Percentiles rank a stretch among this genome's conserved stretches.
Evolutionary conservation across 2,113 vertebrate species (phyloP).

Genomic region (Engraulis encrasicolus): DNA sequence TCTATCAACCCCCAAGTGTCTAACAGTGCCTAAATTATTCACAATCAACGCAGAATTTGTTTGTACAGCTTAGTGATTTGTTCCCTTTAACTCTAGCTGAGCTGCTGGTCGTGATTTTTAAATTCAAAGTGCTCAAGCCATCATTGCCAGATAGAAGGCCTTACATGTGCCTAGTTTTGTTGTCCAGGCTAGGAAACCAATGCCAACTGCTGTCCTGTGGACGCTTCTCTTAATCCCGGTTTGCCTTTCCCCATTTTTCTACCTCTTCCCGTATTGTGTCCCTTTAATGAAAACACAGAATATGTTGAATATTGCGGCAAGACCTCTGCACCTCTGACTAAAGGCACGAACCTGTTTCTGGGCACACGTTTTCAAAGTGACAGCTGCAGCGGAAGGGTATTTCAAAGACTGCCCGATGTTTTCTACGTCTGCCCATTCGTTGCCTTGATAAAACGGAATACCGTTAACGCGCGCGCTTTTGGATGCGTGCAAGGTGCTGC

Average conservation of each 20-base stretch:
- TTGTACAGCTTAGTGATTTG: background rate
- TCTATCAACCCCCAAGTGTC: background rate
- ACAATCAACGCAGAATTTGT: background rate
- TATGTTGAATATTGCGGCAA: background rate
- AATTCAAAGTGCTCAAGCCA: background rate
- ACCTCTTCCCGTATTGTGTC: background rate
- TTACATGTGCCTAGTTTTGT: background rate
- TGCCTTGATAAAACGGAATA: constrained; percentile 50
- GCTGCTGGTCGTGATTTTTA: background rate
- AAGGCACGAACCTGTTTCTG: background rate
- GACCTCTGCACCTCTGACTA: background rate
- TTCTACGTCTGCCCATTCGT: constrained; percentile 8
- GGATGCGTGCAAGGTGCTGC: constrained; percentile 57
- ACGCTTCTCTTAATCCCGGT: constrained; percentile 2
- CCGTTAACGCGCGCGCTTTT: background rate
- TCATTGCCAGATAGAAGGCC: background rate
- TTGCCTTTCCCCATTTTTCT: constrained; percentile 16
- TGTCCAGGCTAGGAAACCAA: constrained; percentile 10
- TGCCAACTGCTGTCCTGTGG: constrained; percentile 3
- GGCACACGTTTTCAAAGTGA: background rate
- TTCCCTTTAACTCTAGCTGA: background rate
- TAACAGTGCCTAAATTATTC: background rate
- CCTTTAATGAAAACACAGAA: background rate
- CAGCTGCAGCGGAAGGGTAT: background rate
- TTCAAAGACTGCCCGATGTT: background rate